These are phyloP conservation scores for Drosophila tristis DNA, from an alignment of 1,140 invertebrate genomes.

Conservation along the genomic window DNA sequence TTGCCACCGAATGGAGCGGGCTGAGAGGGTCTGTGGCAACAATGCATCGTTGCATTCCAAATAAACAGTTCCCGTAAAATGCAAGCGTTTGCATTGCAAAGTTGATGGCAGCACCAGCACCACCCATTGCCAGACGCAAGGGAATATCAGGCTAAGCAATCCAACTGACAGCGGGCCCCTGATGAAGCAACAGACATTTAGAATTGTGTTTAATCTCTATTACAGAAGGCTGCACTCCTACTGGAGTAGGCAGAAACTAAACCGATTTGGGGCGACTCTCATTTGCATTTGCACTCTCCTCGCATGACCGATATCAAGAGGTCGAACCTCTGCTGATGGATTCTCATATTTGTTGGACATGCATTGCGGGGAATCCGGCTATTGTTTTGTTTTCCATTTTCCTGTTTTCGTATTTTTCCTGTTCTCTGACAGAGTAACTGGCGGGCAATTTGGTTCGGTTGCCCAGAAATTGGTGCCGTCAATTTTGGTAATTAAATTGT, in stretches of 20 bases:
- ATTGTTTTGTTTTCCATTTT: not conserved
- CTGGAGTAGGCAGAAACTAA: too few relatives aligned
- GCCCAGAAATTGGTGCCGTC: slow-evolving; percentile 61
- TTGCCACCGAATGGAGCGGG: not conserved
- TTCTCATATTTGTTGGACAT: not conserved
- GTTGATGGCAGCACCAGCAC: slow-evolving; percentile 61
- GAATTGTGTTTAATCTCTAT: not conserved
- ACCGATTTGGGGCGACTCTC: not conserved
- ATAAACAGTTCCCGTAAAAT: slow-evolving; percentile 74
- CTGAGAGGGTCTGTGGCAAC: slow-evolving; percentile 41
- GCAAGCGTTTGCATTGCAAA: slow-evolving; percentile 65
- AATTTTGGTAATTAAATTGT: slow-evolving; percentile 75
- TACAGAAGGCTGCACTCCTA: too few relatives aligned
- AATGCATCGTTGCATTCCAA: slow-evolving; percentile 56
- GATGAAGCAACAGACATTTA: not conserved
- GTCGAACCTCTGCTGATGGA: slow-evolving; percentile 12
- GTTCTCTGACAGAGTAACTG: slow-evolving; percentile 6
- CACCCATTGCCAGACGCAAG: not conserved
- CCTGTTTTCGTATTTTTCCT: not conserved
- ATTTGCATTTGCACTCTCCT: not conserved
- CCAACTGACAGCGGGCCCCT: not conserved
- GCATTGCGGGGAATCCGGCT: slow-evolving; percentile 8
- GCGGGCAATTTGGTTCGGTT: slow-evolving; percentile 32
- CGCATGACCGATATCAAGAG: slow-evolving; percentile 13
- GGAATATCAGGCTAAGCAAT: slow-evolving; percentile 27